phyloP scores from a whole-genome alignment of 2,113 vertebrate species.

The Dasyurus viverrinus region DNA sequence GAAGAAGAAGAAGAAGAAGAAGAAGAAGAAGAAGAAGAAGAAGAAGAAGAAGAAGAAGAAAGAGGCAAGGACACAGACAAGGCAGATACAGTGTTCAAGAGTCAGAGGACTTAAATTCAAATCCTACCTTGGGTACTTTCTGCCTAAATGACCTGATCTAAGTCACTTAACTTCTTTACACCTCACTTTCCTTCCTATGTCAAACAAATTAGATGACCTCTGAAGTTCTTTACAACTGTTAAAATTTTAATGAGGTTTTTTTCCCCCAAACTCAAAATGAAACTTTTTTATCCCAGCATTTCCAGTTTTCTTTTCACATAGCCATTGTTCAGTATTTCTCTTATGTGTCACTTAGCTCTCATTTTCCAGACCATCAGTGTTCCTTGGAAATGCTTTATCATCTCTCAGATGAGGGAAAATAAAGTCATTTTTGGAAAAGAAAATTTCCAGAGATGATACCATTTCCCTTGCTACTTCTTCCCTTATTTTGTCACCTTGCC shows the following conservation, averaged over 20 bases:
- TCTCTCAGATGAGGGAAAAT: conserved; percentile 32
- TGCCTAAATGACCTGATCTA: neutral
- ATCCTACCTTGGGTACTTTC: neutral
- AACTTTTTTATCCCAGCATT: neutral
- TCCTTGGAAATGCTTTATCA: conserved; percentile 13
- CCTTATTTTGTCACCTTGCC: conserved; percentile 13
- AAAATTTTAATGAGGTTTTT: conserved; percentile 2
- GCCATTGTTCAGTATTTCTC: neutral
- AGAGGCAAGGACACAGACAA: neutral
- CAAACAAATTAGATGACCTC: neutral
- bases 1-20: too few species aligned
- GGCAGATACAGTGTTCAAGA: neutral
- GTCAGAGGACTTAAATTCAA: neutral
- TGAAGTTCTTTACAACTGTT: neutral
- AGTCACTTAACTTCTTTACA: neutral
- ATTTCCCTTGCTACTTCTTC: neutral
- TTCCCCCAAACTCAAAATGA: neutral
- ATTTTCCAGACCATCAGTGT: neutral
- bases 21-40: too few species aligned
- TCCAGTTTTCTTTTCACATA: neutral
- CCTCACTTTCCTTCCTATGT: neutral
- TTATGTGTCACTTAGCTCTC: neutral
- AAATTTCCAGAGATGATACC: conserved; percentile 9
- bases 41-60: neutral
- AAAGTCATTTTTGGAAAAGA: neutral